phyloP scores from a whole-genome alignment of 2,888 invertebrate genomes.

The Chymomyza caudatula region DNA sequence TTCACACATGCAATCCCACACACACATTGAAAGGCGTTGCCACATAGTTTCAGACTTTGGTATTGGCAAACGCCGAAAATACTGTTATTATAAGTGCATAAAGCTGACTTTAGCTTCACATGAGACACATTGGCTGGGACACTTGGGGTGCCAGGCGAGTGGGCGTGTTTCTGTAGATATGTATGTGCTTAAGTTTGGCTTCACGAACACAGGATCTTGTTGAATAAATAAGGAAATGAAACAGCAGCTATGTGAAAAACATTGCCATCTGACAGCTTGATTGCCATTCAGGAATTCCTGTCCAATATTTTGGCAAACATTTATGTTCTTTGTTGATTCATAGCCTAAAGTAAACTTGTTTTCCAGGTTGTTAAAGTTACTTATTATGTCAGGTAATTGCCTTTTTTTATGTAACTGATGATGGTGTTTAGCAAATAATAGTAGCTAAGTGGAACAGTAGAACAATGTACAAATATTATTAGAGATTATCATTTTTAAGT shows the following conservation, averaged over 20 bases:
- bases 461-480: no score
- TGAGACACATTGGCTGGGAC: background rate
- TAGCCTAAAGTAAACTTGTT: slow-evolving; percentile 33
- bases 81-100: background rate
- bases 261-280: slow-evolving; percentile 38
- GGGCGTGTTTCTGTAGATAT: background rate
- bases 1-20: no score
- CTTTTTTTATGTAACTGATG: background rate
- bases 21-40: no score
- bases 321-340: background rate
- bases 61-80: no score
- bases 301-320: background rate
- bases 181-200: background rate
- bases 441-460: background rate
- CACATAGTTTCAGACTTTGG: no score
- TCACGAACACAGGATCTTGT: slow-evolving; percentile 51
- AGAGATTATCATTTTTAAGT: background rate
- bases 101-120: background rate
- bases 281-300: slow-evolving; percentile 61
- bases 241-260: slow-evolving; percentile 6
- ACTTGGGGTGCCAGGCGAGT: slow-evolving; percentile 24
- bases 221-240: slow-evolving; percentile 68
- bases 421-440: background rate
- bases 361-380: slow-evolving; percentile 24
- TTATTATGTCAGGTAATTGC: background rate